Evolutionary conservation across 2,113 vertebrate genomes (phyloP).

Genomic region (Smithornis capensis): DNA sequence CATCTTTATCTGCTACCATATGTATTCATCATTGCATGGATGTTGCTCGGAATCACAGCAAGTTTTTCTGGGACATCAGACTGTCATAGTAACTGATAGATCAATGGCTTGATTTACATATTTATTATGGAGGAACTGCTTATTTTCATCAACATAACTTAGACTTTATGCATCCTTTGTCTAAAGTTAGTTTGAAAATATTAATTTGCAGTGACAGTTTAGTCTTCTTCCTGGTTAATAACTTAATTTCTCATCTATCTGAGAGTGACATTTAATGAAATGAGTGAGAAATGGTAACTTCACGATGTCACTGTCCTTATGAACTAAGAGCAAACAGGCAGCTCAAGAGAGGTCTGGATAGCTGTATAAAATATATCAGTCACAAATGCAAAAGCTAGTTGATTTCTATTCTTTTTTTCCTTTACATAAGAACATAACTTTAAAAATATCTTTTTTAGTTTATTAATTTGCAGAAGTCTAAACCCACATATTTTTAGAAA

Average conservation of each 20-base stretch:
- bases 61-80: conserved; percentile 17
- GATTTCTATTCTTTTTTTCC: not conserved
- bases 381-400: conserved; percentile 6
- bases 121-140: not conserved
- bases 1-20: conserved; percentile 38
- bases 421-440: not conserved
- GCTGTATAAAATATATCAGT: not conserved
- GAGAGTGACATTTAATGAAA: conserved; percentile 29
- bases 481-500: not conserved
- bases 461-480: not conserved
- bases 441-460: not conserved
- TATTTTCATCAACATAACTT: conserved; percentile 43
- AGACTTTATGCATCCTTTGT: conserved; percentile 27
- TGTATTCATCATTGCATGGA: conserved; percentile 39
- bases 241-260: conserved; percentile 43
- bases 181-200: conserved; percentile 51
- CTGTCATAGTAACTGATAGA: conserved; percentile 46
- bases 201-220: conserved; percentile 44
- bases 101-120: conserved; percentile 36
- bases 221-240: conserved; percentile 36
- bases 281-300: conserved; percentile 22
- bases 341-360: not conserved
- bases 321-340: not conserved
- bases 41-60: conserved; percentile 22
- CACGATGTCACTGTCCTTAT: not conserved